Percentiles rank a stretch among this genome's conserved stretches.
These are phyloP conservation scores for Lagopus leucura DNA, from an alignment of 2,113 vertebrate species.

Conservation along the genomic window DNA sequence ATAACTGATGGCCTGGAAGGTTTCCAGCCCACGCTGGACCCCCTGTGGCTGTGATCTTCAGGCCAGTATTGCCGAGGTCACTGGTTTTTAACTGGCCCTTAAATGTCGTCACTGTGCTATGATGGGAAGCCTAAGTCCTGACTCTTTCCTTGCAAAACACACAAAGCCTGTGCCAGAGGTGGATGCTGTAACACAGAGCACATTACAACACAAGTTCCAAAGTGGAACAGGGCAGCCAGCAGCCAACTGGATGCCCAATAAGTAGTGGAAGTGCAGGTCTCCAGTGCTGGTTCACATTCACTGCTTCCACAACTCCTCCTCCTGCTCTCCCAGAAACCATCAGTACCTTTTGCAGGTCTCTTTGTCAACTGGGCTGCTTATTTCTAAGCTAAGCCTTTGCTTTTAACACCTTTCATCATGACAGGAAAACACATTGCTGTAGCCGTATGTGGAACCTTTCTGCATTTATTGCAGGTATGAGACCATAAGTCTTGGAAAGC, in stretches of 20 bases:
- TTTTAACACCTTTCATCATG: not conserved
- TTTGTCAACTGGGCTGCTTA: not conserved
- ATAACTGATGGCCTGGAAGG: accelerated
- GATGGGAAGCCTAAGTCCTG: not conserved
- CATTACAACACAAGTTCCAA: accelerated
- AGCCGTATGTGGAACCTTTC: not conserved
- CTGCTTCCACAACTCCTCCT: not conserved
- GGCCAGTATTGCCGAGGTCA: not conserved
- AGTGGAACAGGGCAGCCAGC: accelerated
- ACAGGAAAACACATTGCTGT: not conserved
- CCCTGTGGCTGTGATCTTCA: accelerated
- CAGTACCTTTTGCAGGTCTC: not conserved
- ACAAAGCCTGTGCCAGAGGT: not conserved
- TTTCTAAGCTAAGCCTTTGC: not conserved
- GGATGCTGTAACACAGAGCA: not conserved
- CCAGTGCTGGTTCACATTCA: not conserved
- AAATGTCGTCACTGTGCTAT: not conserved
- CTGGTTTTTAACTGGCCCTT: not conserved
- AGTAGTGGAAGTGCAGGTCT: not conserved
- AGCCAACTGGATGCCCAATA: not conserved
- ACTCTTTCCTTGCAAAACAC: not conserved
- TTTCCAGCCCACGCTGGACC: not conserved
- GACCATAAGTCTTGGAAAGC: not conserved
- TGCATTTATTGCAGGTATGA: slow-evolving; percentile 16
- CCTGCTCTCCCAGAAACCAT: not conserved